A percentile compares a stretch with the other conserved stretches of the same genome.
Evolutionary conservation across 2,888 invertebrate species (phyloP).

Genomic region (Eupelmus urozonus): DNA sequence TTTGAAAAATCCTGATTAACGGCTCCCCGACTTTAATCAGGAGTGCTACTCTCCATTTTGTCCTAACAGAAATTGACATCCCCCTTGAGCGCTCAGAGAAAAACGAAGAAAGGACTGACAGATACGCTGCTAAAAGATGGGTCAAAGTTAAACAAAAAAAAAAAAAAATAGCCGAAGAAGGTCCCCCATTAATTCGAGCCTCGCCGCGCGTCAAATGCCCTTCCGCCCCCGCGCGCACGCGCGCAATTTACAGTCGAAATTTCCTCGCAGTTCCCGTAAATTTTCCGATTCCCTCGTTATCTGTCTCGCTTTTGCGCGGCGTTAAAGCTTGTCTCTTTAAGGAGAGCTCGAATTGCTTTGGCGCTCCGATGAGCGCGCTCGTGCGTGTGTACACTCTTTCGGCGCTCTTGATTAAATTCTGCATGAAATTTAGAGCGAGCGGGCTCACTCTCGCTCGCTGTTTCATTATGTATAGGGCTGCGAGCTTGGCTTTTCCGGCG

Average conservation of each 20-base stretch:
- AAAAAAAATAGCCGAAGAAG: neutral
- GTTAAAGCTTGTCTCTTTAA: too few species aligned
- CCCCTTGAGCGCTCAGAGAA: neutral
- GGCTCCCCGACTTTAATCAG: too few species aligned
- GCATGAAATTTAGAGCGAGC: slow-evolving; percentile 34
- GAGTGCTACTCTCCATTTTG: too few species aligned
- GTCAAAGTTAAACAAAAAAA: neutral
- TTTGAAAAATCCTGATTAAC: too few species aligned
- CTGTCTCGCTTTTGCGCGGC: neutral
- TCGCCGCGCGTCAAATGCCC: neutral
- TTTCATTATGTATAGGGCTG: slow-evolving; percentile 22
- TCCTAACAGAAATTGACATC: neutral
- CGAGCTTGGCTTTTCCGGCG: neutral
- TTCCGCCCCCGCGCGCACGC: neutral
- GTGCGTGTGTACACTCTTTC: slow-evolving; percentile 15
- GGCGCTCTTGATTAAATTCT: slow-evolving; percentile 45
- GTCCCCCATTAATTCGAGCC: neutral
- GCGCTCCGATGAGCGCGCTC: neutral
- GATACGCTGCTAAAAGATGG: neutral
- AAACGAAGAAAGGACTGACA: neutral
- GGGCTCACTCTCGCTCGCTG: neutral
- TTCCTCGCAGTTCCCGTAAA: neutral
- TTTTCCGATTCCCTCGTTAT: neutral
- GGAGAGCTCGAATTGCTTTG: too few species aligned
- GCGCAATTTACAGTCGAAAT: neutral